Evolutionary conservation across 92 coral and sea anemone species (phyloP).

Genomic region (Bergia puertoricense): DNA sequence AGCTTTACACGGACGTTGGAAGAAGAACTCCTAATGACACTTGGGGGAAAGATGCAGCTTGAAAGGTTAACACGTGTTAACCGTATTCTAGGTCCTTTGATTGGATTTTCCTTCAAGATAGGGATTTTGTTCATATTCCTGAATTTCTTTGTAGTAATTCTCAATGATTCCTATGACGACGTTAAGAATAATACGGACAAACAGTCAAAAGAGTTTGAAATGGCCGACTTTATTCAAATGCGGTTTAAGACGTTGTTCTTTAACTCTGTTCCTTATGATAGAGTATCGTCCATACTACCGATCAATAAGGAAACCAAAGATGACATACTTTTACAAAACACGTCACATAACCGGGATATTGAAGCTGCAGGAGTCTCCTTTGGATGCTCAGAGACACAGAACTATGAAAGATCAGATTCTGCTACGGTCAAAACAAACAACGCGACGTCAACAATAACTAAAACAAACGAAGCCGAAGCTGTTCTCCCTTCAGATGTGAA

Average conservation of each 20-base stretch:
- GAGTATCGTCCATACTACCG: background rate
- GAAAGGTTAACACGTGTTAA: conserved; percentile 40
- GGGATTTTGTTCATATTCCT: conserved; percentile 74
- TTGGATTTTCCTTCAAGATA: conserved; percentile 63
- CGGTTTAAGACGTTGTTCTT: conserved; percentile 57
- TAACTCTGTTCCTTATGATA: background rate
- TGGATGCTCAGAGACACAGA: background rate
- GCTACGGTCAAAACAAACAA: background rate
- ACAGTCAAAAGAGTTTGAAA: conserved; percentile 66
- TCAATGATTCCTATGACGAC: conserved; percentile 76
- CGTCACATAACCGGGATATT: background rate
- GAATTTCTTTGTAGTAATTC: conserved; percentile 78
- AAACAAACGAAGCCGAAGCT: background rate
- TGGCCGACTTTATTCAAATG: conserved; percentile 73
- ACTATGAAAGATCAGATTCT: background rate
- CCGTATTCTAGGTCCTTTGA: conserved; percentile 62
- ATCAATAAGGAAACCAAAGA: background rate
- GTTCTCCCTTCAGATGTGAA: background rate
- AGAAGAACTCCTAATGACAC: conserved; percentile 64
- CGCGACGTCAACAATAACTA: background rate
- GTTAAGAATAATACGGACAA: conserved; percentile 57
- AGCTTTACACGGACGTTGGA: conserved; percentile 52
- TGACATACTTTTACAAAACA: background rate
- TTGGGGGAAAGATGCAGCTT: conserved; percentile 70
- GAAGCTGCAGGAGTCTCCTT: background rate